These are phyloP conservation scores for Aratinga solstitialis DNA, from an alignment of 2,797 vertebrate species.

Conservation along the genomic window DNA sequence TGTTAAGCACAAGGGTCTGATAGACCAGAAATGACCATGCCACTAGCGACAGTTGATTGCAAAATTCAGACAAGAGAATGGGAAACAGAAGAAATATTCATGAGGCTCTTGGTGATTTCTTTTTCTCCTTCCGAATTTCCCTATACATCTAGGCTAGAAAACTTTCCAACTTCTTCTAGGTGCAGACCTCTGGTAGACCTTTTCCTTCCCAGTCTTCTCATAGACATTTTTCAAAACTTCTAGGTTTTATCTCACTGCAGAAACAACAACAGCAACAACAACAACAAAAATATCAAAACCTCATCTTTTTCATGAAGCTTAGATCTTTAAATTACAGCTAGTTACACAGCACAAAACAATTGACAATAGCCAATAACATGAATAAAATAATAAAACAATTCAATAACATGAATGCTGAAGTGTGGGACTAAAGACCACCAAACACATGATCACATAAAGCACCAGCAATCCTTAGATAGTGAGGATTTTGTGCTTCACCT, in stretches of 20 bases:
- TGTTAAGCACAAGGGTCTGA: background rate
- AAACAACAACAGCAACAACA: background rate
- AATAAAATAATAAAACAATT: background rate
- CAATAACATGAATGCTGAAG: background rate
- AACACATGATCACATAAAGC: fast-evolving
- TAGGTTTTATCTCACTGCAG: background rate
- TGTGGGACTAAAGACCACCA: background rate
- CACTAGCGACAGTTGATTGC: slow-evolving; percentile 10
- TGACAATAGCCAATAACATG: background rate
- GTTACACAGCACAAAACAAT: background rate
- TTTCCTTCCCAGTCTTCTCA: background rate
- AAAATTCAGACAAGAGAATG: slow-evolving; percentile 19
- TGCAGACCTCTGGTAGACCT: background rate
- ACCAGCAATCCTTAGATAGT: background rate
- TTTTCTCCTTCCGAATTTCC: background rate
- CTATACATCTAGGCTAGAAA: background rate
- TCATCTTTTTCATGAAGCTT: background rate
- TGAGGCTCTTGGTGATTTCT: background rate
- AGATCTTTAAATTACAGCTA: background rate
- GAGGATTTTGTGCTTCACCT: background rate
- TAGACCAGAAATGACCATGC: background rate
- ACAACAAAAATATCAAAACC: background rate
- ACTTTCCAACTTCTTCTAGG: background rate
- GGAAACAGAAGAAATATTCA: background rate
- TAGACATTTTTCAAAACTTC: background rate